A percentile compares a stretch with the other conserved stretches of the same genome.
Conservation (phyloP, 2,113 vertebrate species). For the Piprites chloris region DNA sequence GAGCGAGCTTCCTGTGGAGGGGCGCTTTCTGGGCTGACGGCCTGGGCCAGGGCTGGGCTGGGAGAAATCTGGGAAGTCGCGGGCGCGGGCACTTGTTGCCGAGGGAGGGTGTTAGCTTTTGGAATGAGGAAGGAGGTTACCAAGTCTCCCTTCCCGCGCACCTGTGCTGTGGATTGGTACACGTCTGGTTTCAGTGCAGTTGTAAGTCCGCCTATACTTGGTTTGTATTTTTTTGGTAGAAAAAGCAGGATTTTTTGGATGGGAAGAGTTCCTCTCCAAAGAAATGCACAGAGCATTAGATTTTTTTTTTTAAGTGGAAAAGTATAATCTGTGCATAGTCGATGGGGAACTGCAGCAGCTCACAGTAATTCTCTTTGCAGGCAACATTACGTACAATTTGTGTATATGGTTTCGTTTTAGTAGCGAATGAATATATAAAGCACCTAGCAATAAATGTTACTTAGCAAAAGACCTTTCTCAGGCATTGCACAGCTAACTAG, state of each 20-base stretch:
- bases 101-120: background rate
- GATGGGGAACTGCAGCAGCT: background rate
- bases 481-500: background rate
- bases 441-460: background rate
- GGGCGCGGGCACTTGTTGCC: background rate
- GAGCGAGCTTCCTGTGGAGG: background rate
- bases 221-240: background rate
- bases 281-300: background rate
- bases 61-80: background rate
- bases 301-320: background rate
- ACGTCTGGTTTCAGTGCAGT: background rate
- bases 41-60: rapidly evolving
- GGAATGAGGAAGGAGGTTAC: background rate
- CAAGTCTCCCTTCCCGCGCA: background rate
- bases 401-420: background rate
- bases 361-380: background rate
- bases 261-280: background rate
- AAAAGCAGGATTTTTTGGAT: background rate
- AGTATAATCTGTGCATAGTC: background rate
- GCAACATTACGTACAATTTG: background rate
- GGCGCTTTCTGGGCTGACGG: background rate
- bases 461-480: background rate
- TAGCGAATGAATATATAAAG: background rate
- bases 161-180: background rate
- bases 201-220: background rate